Percentiles rank a stretch among this genome's conserved stretches.
phyloP scores from a whole-genome alignment of 1,140 invertebrate genomes.

The Camponotus floridanus region DNA sequence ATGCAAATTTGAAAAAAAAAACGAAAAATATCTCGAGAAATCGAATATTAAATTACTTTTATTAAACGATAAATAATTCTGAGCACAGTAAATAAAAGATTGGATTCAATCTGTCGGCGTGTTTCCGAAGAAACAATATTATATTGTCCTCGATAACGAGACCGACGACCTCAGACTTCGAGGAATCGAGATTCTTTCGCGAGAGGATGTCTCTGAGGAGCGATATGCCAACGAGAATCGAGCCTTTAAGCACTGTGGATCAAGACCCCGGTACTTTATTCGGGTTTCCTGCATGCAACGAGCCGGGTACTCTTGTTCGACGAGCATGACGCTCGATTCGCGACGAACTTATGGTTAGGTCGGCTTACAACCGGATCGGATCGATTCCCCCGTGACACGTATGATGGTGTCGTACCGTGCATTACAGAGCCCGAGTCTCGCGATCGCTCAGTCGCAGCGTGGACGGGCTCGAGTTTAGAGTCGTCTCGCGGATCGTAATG shows the following conservation, averaged over 20 bases:
- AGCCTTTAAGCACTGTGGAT: conserved; percentile 47
- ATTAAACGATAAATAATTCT: neutral
- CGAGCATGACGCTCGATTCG: conserved; percentile 67
- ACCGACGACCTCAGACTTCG: neutral
- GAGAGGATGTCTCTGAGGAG: neutral
- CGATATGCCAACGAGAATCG: conserved; percentile 33
- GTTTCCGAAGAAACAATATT: neutral
- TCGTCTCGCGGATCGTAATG: conserved; percentile 72
- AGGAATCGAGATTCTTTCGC: conserved; percentile 2
- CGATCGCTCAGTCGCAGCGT: conserved; percentile 15
- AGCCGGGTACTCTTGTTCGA: conserved; percentile 66
- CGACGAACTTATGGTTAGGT: conserved; percentile 74
- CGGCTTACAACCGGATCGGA: conserved; percentile 80
- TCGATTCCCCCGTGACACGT: conserved; percentile 79
- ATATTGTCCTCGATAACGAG: neutral
- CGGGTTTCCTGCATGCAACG: conserved; percentile 49
- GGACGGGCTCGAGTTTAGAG: conserved; percentile 71
- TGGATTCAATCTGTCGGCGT: no score
- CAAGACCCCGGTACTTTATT: conserved; percentile 55
- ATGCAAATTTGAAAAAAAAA: neutral
- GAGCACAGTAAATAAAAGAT: neutral
- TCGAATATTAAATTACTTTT: neutral
- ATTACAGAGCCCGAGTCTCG: conserved; percentile 66
- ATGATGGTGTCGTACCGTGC: conserved; percentile 72
- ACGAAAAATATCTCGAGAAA: neutral